Evolutionary conservation across 2,113 vertebrate species (phyloP), one percentile per base, ranked within the genome.

Genomic region (Apistogramma diplotaenia): DNA sequence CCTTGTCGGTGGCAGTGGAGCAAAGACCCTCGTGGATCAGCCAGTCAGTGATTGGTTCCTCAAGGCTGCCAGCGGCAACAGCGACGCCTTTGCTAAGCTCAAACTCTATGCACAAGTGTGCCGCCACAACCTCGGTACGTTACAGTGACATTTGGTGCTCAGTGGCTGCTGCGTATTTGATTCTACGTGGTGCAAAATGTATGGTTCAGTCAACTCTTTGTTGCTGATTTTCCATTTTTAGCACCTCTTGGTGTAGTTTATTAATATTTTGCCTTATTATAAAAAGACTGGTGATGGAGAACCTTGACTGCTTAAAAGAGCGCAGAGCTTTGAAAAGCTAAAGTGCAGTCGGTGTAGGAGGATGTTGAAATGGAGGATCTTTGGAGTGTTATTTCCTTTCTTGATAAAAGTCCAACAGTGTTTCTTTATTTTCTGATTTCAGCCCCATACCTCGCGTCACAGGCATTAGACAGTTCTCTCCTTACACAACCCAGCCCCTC

Each of bases 71-170:
- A 96, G 96, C 79, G 83, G 96, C 94, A 97, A 96, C 96, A 96
- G 84, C 16, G 98, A 99, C 81, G 96, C 97, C 1, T 99, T 98
- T 94, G 96, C 96, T 89, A 98, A 98, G 92, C 97, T 99, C 87
- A 98, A 98, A 92, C 96, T 99, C 70, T 99, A 99, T 55, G 98
- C 98, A 88, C 97, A 99, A 98, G 97, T 99, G 85, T 99, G 97
- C 96, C 97, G 96, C 95, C 97, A 99, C 2, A 97, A 98, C 89
- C 95, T 99, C 61, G 98, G 98, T 99, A 96, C 4, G 92, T 57
- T 6, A 8, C 46, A 27, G 7, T 31, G 49, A 31, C 74, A n/a
- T 58, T 76, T 71, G 21, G 62, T 40, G 13, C 8, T 1, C 0
- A 15, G 7, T 29, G 8, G 8, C 43, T 15, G 19, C 8, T 8